Evolutionary conservation across 2,113 vertebrate genomes (phyloP), one percentile per base, ranked within the genome.

Genomic region (Prochilodus magdalenae): DNA sequence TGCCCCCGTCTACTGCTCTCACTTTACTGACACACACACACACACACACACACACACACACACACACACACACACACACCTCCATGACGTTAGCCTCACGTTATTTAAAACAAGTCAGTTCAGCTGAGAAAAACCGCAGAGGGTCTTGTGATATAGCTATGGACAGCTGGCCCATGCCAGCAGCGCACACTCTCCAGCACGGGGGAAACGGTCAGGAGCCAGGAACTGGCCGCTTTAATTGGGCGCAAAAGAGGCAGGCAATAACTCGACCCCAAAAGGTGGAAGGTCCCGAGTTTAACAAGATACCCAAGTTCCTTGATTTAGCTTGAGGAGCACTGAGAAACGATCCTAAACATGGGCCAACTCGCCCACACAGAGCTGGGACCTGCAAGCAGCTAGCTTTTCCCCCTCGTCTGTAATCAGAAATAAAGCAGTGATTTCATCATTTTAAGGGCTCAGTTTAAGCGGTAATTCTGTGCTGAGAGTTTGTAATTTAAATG

Each of bases 51-150:
- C 40, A 44, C 40, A 8, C 40, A 44, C 40, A 44, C 8, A 11
- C 40, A 55, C n/a, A 66, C 53, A 18, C 62, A 33, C 44, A 30
- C 33, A 5, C n/a, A 27, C 27, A 40, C 79, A 36, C 5, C 47
- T 69, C 24, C 65, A 47, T 62, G 60, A 75, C 63, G 36, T 74
- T 60, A 73, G 15, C 30, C 36, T 33, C 22, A 26, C 3, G 22
- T 66, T 78, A 78, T 78, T 69, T 69, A 78, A 66, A 78, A 36
- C 57, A 60, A 60, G 57, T 60, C 57, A 36, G 65, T 40, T 67
- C 65, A 12, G 62, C 44, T 51, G 60, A 30, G 60, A 29, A 22
- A 47, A 49, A 44, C 59, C 15, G 15, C n/a, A 49, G 26, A 15
- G 27, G 8, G 62, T 78, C 47, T 69, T 78, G 76, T 69, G 47